A percentile compares a stretch with the other conserved stretches of the same genome.
Conservation (phyloP, 1,140 invertebrate genomes). For the Apolygus lucorum region DNA sequence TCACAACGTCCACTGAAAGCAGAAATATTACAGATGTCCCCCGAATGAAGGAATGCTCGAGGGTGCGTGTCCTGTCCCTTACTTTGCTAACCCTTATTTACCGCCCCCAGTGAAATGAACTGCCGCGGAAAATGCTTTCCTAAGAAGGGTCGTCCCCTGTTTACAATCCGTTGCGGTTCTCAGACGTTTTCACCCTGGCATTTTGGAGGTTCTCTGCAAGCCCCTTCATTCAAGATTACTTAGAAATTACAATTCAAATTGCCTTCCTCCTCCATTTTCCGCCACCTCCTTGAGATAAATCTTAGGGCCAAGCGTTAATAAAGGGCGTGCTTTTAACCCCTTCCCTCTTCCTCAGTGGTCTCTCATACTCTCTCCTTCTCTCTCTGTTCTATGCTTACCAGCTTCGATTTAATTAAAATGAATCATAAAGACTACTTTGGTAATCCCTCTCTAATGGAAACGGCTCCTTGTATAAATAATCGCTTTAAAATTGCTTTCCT, state of each 20-base stretch:
- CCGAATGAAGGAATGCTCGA: background rate
- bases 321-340: slow-evolving; percentile 9
- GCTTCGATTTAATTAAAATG: slow-evolving; percentile 14
- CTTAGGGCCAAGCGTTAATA: slow-evolving; percentile 8
- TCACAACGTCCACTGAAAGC: no score
- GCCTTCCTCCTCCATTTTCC: background rate
- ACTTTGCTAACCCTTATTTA: background rate
- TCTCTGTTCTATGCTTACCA: background rate
- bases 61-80: background rate
- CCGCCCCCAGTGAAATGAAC: background rate
- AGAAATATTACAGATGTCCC: background rate
- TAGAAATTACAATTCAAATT: slow-evolving; percentile 15
- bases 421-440: slow-evolving; percentile 8
- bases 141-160: slow-evolving; percentile 1
- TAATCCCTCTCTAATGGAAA: slow-evolving; percentile 15
- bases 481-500: slow-evolving; percentile 11
- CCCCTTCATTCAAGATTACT: background rate
- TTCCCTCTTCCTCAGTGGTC: background rate
- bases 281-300: background rate
- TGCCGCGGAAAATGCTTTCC: background rate
- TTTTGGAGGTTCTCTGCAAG: background rate
- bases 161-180: slow-evolving; percentile 12
- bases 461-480: background rate
- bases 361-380: background rate
- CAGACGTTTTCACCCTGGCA: background rate